phyloP scores from a whole-genome alignment of 2,888 invertebrate species.

The Ophion ventricosus region DNA sequence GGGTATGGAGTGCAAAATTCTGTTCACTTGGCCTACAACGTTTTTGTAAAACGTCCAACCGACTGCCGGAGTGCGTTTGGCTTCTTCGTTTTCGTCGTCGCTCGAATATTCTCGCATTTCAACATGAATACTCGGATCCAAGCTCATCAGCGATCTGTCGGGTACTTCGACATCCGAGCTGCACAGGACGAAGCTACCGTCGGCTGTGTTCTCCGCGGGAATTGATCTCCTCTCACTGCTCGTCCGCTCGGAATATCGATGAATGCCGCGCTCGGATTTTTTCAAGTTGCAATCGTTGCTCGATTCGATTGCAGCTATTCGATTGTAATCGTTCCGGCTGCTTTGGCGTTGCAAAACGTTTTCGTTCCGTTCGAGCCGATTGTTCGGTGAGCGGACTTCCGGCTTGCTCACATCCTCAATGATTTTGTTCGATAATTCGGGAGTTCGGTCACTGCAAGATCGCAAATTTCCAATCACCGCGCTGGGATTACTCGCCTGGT shows the following conservation, averaged over 20 bases:
- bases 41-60: slow-evolving; percentile 90
- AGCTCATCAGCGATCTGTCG: slow-evolving; percentile 82
- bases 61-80: slow-evolving; percentile 84
- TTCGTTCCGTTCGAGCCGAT: background rate
- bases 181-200: slow-evolving; percentile 65
- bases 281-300: background rate
- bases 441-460: background rate
- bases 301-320: background rate
- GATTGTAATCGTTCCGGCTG: slow-evolving; percentile 1
- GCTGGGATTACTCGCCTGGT: slow-evolving; percentile 9
- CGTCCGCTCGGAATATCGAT: background rate
- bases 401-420: background rate
- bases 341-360: background rate
- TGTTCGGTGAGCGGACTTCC: background rate
- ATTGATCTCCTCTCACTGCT: slow-evolving; percentile 4
- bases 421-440: background rate
- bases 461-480: slow-evolving; percentile 12
- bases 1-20: slow-evolving; percentile 81
- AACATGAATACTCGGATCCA: slow-evolving; percentile 84
- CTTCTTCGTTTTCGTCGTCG: slow-evolving; percentile 84
- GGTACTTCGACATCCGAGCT: slow-evolving; percentile 75
- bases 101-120: slow-evolving; percentile 84
- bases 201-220: slow-evolving; percentile 33
- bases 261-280: background rate
- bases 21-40: slow-evolving; percentile 87